phyloP scores from a whole-genome alignment of 2,888 invertebrate species.

The Cephonodes hylas region DNA sequence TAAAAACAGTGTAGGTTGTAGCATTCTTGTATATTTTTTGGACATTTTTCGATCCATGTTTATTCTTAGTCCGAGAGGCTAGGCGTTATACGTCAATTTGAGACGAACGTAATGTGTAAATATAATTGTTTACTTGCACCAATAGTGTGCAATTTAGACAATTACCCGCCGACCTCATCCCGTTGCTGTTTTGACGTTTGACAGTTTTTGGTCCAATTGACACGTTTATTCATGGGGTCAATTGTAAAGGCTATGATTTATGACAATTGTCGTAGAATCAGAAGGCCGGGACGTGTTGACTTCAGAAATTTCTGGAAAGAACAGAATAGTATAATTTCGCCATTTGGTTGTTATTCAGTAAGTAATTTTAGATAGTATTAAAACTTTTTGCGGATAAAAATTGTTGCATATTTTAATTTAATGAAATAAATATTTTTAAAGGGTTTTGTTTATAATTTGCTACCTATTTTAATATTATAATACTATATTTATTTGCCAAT shows the following conservation, averaged over 20 bases:
- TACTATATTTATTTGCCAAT: too few relatives aligned
- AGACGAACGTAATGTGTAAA: too few relatives aligned
- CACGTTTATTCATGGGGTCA: constrained; percentile 25
- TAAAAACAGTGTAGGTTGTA: too few relatives aligned
- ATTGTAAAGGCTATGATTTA: constrained; percentile 21
- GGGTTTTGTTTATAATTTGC: too few relatives aligned
- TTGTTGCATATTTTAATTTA: too few relatives aligned
- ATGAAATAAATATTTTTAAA: too few relatives aligned
- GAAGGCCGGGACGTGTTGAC: neutral
- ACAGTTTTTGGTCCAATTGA: constrained; percentile 28
- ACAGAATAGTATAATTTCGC: neutral
- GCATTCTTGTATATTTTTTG: too few relatives aligned
- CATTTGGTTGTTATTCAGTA: neutral
- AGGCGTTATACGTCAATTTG: too few relatives aligned
- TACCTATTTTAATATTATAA: too few relatives aligned
- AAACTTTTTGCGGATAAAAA: too few relatives aligned
- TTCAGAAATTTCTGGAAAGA: neutral
- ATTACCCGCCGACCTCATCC: neutral
- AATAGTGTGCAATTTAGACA: neutral
- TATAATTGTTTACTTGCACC: neutral
- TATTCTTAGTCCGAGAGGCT: neutral
- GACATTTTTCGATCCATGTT: too few relatives aligned
- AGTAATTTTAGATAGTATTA: neutral
- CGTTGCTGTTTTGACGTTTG: constrained; percentile 17
- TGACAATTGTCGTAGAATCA: neutral